These are phyloP conservation scores for Rhabditoides inermis DNA, from an alignment of 2,888 invertebrate species.

Conservation along the genomic window DNA sequence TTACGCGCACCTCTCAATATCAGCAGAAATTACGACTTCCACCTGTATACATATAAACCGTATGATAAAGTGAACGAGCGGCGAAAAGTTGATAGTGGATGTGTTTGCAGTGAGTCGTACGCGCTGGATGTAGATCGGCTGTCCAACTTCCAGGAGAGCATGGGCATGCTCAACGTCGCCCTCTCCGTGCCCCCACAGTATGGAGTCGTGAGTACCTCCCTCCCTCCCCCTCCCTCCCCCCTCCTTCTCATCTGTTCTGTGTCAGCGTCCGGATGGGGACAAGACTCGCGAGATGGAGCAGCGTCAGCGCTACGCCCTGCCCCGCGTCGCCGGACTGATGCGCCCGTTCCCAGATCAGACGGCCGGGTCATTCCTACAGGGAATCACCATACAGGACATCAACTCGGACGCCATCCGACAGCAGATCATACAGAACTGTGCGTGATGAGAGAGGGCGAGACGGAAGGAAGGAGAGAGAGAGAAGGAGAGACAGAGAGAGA, in stretches of 20 bases:
- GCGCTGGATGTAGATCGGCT: constrained; percentile 44
- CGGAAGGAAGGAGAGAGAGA: no score
- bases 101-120: constrained; percentile 48
- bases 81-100: no score
- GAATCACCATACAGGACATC: constrained; percentile 41
- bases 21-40: no score
- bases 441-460: constrained; percentile 5
- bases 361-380: constrained; percentile 26
- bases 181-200: constrained; percentile 45
- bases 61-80: no score
- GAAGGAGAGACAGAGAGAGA: no score
- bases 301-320: constrained; percentile 40
- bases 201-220: constrained; percentile 28
- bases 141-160: constrained; percentile 44
- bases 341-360: constrained; percentile 51
- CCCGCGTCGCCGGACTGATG: constrained; percentile 42
- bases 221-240: no score
- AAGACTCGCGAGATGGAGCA: constrained; percentile 43
- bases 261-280: constrained; percentile 46
- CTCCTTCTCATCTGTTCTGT: no score
- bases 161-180: constrained; percentile 48
- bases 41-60: no score
- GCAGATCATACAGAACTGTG: constrained; percentile 44
- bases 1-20: no score
- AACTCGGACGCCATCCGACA: constrained; percentile 45